phyloP scores from a whole-genome alignment of 2,888 invertebrate species.

The Quadroppia sp. region DNA sequence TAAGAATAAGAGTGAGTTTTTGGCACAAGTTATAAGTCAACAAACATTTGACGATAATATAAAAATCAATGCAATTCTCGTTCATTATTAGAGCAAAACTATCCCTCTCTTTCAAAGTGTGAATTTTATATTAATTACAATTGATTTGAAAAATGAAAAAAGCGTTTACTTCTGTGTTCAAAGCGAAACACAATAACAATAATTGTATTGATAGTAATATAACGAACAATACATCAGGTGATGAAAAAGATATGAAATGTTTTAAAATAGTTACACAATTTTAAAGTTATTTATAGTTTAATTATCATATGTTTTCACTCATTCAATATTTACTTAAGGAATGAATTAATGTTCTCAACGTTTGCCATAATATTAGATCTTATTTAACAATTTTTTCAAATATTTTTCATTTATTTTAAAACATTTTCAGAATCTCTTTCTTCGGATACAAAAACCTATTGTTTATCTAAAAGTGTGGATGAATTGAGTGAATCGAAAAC shows the following conservation, averaged over 20 bases:
- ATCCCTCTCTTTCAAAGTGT: background rate
- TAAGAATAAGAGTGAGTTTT: background rate
- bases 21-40: conserved; percentile 20
- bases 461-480: background rate
- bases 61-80: background rate
- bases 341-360: background rate
- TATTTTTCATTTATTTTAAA: too few relatives aligned
- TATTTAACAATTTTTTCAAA: too few relatives aligned
- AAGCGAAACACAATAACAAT: background rate
- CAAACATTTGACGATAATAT: background rate
- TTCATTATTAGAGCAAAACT: conserved; percentile 24
- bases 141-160: conserved; percentile 37
- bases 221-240: background rate
- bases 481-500: conserved; percentile 3
- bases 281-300: background rate
- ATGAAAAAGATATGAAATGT: background rate
- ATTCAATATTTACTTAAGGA: conserved; percentile 1
- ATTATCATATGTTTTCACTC: conserved; percentile 13
- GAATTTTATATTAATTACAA: background rate
- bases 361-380: too few relatives aligned
- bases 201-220: background rate
- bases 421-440: background rate
- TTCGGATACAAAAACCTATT: background rate
- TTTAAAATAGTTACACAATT: too few relatives aligned
- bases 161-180: conserved; percentile 38